phyloP scores from a whole-genome alignment of 2,113 vertebrate species.

The Sphaerodactylus townsendi region DNA sequence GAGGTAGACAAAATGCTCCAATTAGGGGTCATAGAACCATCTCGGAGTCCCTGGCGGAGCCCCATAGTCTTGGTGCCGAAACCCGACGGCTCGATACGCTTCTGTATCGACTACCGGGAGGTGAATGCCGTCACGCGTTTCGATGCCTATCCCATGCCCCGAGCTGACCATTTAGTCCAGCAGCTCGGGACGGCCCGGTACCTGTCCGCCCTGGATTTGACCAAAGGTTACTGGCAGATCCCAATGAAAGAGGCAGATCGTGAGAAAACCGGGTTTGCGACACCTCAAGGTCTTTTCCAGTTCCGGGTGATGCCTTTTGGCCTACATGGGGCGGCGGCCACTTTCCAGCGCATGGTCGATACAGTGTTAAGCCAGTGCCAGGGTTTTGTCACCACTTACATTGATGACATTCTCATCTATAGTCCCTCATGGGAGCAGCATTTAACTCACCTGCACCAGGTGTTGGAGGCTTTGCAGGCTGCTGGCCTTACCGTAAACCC shows the following conservation, averaged over 20 bases:
- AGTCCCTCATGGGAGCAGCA: neutral
- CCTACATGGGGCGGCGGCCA: neutral
- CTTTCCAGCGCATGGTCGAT: neutral
- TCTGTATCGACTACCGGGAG: neutral
- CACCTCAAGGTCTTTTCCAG: neutral
- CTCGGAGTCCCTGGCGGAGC: neutral
- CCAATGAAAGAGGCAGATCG: neutral
- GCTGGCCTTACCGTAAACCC: neutral
- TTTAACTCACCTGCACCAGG: neutral
- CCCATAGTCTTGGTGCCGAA: neutral
- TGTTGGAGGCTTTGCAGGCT: accelerated
- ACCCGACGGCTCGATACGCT: neutral
- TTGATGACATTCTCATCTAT: neutral
- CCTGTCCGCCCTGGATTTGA: neutral
- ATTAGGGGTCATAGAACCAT: neutral
- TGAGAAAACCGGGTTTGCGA: neutral
- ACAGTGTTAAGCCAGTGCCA: neutral
- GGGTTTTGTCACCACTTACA: neutral
- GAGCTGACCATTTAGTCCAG: accelerated
- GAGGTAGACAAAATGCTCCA: no score
- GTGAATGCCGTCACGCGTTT: neutral
- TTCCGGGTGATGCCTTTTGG: neutral
- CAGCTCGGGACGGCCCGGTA: neutral
- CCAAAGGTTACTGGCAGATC: neutral
- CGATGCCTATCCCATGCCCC: neutral